Evolutionary conservation across 2,113 vertebrate species (phyloP).

Genomic region (Paraplagusia blochii): DNA sequence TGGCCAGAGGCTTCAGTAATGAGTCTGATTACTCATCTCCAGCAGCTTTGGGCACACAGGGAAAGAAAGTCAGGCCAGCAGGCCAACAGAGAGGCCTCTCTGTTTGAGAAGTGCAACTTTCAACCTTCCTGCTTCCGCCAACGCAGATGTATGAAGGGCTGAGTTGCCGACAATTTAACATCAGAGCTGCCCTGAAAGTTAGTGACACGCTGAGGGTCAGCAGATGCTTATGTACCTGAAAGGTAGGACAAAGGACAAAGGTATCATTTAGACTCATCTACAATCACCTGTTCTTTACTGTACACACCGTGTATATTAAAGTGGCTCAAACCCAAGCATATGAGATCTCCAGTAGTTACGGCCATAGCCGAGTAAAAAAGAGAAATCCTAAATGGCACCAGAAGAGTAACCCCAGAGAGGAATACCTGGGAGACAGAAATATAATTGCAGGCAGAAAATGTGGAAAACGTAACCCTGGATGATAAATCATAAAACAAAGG

Average conservation of each 20-base stretch:
- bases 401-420: conserved; percentile 11
- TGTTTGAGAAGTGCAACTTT: conserved; percentile 22
- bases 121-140: conserved; percentile 23
- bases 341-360: conserved; percentile 8
- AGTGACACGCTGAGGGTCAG: conserved; percentile 3
- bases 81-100: conserved; percentile 46
- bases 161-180: conserved; percentile 14
- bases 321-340: conserved; percentile 1
- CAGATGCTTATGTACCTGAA: conserved; percentile 1
- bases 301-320: no score
- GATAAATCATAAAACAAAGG: conserved; percentile 32
- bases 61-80: conserved; percentile 48
- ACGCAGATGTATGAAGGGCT: conserved; percentile 12
- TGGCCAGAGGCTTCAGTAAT: conserved; percentile 71
- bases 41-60: conserved; percentile 55
- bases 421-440: conserved; percentile 21
- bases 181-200: conserved; percentile 15
- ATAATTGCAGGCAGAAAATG: conserved; percentile 28
- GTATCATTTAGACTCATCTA: background rate
- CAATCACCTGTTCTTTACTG: conserved; percentile 1
- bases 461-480: conserved; percentile 15
- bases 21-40: conserved; percentile 76
- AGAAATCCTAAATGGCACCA: conserved; percentile 3
- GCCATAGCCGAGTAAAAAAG: conserved; percentile 13
- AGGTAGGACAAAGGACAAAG: background rate